Evolutionary conservation across 2,797 vertebrate species (phyloP), one percentile per base, ranked within the genome.

Genomic region (Propithecus deckenii): DNA sequence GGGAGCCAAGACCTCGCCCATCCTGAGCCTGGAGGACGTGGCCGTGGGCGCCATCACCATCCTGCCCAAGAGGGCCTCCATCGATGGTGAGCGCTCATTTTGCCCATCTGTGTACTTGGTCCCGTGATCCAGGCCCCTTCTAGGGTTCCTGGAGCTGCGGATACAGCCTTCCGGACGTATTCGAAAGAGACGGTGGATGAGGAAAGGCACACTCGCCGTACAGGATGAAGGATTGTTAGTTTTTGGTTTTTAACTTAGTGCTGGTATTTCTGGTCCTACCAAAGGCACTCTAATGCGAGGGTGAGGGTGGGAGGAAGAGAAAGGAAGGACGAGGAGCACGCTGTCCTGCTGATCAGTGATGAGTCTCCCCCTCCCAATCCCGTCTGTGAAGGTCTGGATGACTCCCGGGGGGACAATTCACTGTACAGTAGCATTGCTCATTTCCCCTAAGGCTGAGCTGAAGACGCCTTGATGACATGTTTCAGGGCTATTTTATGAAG

Each of bases 11-110:
- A 99, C 90, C 91, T 99, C 99, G 2, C 99, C 99, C 1, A 99
- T 99, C 76, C 95, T 99, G 87, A 98, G 99, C 96, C 99, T 99
- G 98, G 99, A 99, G 96, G 99, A 99, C 0, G 99, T 99, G 72
- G 99, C 99, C 0, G 98, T 99, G 93, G 99, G 99, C 0, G 99
- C 99, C 0, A 99, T 99, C 95, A 99, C 99, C 89, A 99, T 99
- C 96, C 98, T 99, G 72, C 99, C 99, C 46, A 99, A 99, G 98
- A 98, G 99, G 97, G 99, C 99, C 10, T 99, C 99, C 20, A 99
- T 99, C n/a, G 99, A 99, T 0, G 99, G 99, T 99, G 98, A 92
- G 96, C 84, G 5, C 38, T 67, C 59, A 30, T 35, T 57, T 50
- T 3, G 3, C 28, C 41, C 17, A 14, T 63, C 32, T 63, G 6